Conservation (phyloP, 2,113 vertebrate species). For the Pseudolaguvia tuberculata region DNA sequence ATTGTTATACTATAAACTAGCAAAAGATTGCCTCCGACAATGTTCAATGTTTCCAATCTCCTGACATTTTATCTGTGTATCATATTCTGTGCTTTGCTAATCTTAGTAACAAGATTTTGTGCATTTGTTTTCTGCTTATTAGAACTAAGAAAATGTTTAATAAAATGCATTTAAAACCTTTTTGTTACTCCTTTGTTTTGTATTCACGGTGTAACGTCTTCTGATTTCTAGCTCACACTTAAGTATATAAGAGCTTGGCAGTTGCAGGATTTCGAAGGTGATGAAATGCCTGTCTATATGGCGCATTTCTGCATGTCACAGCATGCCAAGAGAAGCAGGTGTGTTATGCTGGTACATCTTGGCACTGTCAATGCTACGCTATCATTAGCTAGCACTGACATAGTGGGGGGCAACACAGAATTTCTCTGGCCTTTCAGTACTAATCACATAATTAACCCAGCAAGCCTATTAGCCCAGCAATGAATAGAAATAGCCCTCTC, state of each 20-base stretch:
- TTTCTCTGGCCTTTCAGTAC: conserved; percentile 98
- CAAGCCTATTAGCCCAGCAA: conserved; percentile 99
- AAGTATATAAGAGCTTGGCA: neutral
- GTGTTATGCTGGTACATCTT: conserved; percentile 72
- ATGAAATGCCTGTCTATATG: neutral
- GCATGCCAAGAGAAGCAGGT: conserved; percentile 83
- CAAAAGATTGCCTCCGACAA: neutral
- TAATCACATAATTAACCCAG: conserved; percentile 99
- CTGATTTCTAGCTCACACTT: conserved; percentile 20
- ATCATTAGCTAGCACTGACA: conserved; percentile 90
- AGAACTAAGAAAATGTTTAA: conserved; percentile 16
- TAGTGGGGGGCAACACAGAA: conserved; percentile 87
- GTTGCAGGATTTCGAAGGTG: neutral
- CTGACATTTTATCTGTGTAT: conserved; percentile 10
- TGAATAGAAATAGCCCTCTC: conserved; percentile 79
- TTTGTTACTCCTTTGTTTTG: conserved; percentile 2
- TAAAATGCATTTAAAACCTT: conserved; percentile 9
- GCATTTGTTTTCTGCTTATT: conserved; percentile 24
- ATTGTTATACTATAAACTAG: neutral
- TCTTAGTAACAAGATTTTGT: neutral
- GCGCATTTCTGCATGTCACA: conserved; percentile 31
- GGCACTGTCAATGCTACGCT: conserved; percentile 82
- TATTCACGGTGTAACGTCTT: conserved; percentile 38
- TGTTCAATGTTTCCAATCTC: conserved; percentile 5
- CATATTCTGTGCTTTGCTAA: neutral